phyloP scores from a whole-genome alignment of 2,113 vertebrate genomes.

The Nibea albiflora region DNA sequence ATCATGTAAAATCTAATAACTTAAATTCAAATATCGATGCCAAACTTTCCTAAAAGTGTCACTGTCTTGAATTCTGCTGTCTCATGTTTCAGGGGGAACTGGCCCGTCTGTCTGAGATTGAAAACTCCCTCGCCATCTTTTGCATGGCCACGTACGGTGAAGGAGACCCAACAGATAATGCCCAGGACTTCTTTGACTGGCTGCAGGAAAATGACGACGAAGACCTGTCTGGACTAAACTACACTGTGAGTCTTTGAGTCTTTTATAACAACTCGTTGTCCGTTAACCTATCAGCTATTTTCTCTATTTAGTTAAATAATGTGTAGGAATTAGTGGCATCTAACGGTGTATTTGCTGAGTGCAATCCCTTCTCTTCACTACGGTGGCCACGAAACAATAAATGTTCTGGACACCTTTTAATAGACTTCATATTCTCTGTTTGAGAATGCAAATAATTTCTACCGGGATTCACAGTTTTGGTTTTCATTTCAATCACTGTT shows the following conservation, averaged over 20 bases:
- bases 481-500: background rate
- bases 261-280: too few species aligned
- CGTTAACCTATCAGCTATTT: background rate
- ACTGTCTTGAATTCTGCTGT: background rate
- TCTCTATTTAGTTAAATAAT: too few species aligned
- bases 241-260: slow-evolving; percentile 89
- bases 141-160: slow-evolving; percentile 98
- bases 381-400: too few species aligned
- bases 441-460: slow-evolving; percentile 11
- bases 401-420: background rate
- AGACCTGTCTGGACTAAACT: slow-evolving; percentile 91
- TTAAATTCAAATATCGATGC: background rate
- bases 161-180: slow-evolving; percentile 97
- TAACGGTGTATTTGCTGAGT: too few species aligned
- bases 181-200: slow-evolving; percentile 98
- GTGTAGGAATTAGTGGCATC: too few species aligned
- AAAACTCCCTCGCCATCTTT: slow-evolving; percentile 94
- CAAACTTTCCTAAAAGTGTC: background rate
- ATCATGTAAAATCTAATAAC: background rate
- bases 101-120: slow-evolving; percentile 89
- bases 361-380: too few species aligned
- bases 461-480: background rate
- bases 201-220: slow-evolving; percentile 90
- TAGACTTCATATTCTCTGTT: background rate
- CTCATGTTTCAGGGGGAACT: slow-evolving; percentile 87